These are phyloP conservation scores for Thamnophis elegans DNA, from an alignment of 2,797 vertebrate species.

Conservation along the genomic window DNA sequence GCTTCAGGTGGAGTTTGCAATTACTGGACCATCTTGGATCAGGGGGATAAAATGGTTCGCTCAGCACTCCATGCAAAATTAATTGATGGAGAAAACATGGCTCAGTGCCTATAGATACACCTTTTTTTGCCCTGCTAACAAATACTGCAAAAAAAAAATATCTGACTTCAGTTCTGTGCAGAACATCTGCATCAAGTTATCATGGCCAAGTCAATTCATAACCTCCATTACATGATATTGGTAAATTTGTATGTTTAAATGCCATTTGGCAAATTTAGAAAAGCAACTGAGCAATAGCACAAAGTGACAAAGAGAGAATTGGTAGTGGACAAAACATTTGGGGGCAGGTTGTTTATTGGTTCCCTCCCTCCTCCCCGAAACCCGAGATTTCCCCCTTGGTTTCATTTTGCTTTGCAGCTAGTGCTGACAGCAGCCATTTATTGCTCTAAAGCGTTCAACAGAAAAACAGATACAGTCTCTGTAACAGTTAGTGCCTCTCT, in stretches of 20 bases:
- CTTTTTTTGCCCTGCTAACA: too few relatives aligned
- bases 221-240: neutral
- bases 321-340: constrained; percentile 36
- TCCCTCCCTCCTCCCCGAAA: constrained; percentile 83
- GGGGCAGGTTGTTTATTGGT: constrained; percentile 29
- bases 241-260: neutral
- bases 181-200: too few relatives aligned
- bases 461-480: constrained; percentile 76
- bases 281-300: neutral
- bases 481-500: constrained; percentile 84
- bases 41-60: neutral
- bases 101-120: too few relatives aligned
- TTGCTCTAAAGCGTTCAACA: constrained; percentile 79
- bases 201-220: neutral
- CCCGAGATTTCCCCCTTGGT: constrained; percentile 88
- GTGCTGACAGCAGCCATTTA: constrained; percentile 94
- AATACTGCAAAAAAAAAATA: too few relatives aligned
- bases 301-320: constrained; percentile 43
- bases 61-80: neutral
- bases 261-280: neutral
- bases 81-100: too few relatives aligned
- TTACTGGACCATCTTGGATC: neutral
- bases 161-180: neutral
- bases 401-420: constrained; percentile 92
- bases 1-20: constrained; percentile 80